Conservation (phyloP, 2,888 invertebrate genomes). For the Chironomus riparius region DNA sequence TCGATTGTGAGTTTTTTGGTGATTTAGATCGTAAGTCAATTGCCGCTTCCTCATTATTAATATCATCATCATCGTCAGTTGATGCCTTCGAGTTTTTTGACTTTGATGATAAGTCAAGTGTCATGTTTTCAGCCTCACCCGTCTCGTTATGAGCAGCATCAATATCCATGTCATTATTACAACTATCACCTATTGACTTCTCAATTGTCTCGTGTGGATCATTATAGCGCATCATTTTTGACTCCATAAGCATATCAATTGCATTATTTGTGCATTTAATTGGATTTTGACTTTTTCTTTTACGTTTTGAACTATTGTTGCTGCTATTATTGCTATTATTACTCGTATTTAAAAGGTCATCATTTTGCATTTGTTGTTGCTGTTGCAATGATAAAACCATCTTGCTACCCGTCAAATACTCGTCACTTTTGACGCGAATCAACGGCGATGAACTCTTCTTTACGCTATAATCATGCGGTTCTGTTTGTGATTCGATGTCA, state of each 20-base stretch:
- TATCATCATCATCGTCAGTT: neutral
- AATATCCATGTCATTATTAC: too few relatives aligned
- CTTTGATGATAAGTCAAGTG: conserved; percentile 2
- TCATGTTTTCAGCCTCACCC: conserved; percentile 10
- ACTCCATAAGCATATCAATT: conserved; percentile 17
- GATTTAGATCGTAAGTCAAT: conserved; percentile 22
- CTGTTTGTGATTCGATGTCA: conserved; percentile 17
- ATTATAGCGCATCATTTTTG: conserved; percentile 15
- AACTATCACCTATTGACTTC: neutral
- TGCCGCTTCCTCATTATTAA: conserved; percentile 1
- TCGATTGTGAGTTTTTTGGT: conserved; percentile 19
- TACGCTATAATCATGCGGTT: conserved; percentile 26
- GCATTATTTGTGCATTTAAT: conserved; percentile 56
- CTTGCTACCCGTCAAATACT: conserved; percentile 22
- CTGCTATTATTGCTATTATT: neutral
- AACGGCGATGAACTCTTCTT: conserved; percentile 7
- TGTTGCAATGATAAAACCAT: neutral
- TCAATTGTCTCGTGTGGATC: conserved; percentile 8
- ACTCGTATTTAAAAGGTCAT: conserved; percentile 5
- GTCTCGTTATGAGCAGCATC: neutral
- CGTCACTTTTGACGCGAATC: conserved; percentile 25
- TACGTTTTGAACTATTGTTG: conserved; percentile 52
- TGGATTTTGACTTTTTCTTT: conserved; percentile 82
- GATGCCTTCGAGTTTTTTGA: conserved; percentile 19
- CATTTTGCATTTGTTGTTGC: neutral